Percentiles rank a stretch among this genome's conserved stretches.
These are phyloP conservation scores for Peucedramus taeniatus DNA, from an alignment of 2,113 vertebrate species.

Conservation along the genomic window DNA sequence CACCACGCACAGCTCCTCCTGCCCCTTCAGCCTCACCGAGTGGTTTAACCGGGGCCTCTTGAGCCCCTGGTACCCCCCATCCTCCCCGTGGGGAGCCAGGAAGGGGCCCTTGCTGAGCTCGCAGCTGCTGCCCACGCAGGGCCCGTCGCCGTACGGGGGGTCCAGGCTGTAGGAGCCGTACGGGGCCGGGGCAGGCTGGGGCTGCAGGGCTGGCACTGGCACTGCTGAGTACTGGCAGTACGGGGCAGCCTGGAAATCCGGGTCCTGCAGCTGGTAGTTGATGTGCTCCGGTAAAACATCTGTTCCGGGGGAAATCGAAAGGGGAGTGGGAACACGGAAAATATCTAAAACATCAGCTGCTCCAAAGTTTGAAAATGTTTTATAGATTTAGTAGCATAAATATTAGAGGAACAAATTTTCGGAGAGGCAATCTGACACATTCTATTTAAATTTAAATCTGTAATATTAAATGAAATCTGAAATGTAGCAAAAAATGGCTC, in stretches of 20 bases:
- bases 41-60: conserved; percentile 75
- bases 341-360: rapidly evolving
- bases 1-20: conserved; percentile 91
- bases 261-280: conserved; percentile 81
- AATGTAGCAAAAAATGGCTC: neutral
- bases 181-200: conserved; percentile 73
- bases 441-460: neutral
- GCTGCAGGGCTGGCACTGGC: conserved; percentile 73
- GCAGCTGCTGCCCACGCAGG: conserved; percentile 55
- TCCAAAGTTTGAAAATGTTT: neutral
- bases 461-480: neutral
- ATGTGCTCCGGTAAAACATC: conserved; percentile 86
- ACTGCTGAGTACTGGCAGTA: conserved; percentile 81
- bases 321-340: neutral
- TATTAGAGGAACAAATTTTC: neutral
- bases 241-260: conserved; percentile 80
- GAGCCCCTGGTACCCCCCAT: conserved; percentile 58
- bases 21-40: conserved; percentile 75
- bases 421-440: neutral
- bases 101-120: conserved; percentile 66
- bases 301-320: conserved; percentile 33
- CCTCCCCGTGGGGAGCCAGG: conserved; percentile 32
- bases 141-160: conserved; percentile 64
- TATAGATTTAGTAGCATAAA: neutral
- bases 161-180: conserved; percentile 75